A percentile compares a stretch with the other conserved stretches of the same genome.
Evolutionary conservation across 2,797 vertebrate genomes (phyloP).

Genomic region (Octomys mimax): DNA sequence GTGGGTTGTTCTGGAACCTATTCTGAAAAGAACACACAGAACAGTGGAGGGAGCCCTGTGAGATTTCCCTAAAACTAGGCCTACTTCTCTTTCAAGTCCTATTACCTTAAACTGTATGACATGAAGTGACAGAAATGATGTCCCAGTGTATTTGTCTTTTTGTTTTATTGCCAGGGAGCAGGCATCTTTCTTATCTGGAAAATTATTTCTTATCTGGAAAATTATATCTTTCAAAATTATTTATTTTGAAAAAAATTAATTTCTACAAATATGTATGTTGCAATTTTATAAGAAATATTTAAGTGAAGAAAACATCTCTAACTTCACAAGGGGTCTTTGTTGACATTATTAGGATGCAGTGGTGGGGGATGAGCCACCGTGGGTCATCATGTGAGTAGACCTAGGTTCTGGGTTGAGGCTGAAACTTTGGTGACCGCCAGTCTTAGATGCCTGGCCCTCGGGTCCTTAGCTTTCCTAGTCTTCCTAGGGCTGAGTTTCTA

Average conservation of each 20-base stretch:
- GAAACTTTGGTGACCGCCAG: neutral
- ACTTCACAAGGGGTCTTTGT: neutral
- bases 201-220: constrained; percentile 38
- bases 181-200: constrained; percentile 16
- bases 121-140: neutral
- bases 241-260: no score
- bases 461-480: neutral
- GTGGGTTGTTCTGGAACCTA: neutral
- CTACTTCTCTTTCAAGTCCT: constrained; percentile 13
- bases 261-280: neutral
- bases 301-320: neutral
- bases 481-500: neutral
- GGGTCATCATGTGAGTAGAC: neutral
- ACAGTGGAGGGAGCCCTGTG: neutral
- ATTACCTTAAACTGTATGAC: neutral
- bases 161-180: neutral
- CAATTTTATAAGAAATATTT: constrained; percentile 10
- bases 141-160: neutral
- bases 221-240: neutral
- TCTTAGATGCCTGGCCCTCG: fast-evolving
- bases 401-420: neutral
- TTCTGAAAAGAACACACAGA: neutral
- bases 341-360: neutral
- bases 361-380: neutral
- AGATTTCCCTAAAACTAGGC: neutral